A percentile compares a stretch with the other conserved stretches of the same genome.
These are phyloP conservation scores for Steromphala cineraria DNA, from an alignment of 2,888 invertebrate species.

Conservation along the genomic window DNA sequence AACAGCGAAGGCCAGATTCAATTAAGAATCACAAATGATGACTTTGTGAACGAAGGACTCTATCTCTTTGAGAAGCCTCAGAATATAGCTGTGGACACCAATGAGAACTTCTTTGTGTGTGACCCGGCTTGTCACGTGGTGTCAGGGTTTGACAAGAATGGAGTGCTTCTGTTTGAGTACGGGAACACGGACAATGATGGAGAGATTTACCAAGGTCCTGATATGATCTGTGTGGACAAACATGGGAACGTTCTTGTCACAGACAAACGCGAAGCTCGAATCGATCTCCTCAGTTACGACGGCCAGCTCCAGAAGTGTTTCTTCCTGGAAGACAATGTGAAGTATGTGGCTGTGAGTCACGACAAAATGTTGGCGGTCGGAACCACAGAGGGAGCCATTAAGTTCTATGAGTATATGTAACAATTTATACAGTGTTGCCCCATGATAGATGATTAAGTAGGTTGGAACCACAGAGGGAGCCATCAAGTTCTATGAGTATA, in stretches of 20 bases:
- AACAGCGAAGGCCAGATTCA: constrained; percentile 52
- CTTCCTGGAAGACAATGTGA: constrained; percentile 55
- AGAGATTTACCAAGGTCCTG: constrained; percentile 64
- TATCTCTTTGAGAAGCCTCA: constrained; percentile 64
- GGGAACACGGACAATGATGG: constrained; percentile 59
- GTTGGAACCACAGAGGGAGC: no score
- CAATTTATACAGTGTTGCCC: background rate
- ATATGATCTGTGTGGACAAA: constrained; percentile 58
- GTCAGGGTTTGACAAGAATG: constrained; percentile 52
- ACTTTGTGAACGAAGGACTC: constrained; percentile 49
- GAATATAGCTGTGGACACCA: constrained; percentile 49
- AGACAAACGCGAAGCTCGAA: constrained; percentile 60
- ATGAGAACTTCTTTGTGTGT: constrained; percentile 57
- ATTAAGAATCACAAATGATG: constrained; percentile 62
- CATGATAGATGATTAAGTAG: background rate
- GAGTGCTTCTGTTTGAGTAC: constrained; percentile 62
- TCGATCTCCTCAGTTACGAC: constrained; percentile 58
- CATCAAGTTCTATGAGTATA: no score
- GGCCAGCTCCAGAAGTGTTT: constrained; percentile 60
- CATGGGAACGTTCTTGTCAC: constrained; percentile 59
- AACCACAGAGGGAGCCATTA: constrained; percentile 57
- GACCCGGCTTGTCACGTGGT: constrained; percentile 63
- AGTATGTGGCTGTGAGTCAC: constrained; percentile 58
- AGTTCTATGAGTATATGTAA: constrained; percentile 59
- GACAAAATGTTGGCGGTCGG: constrained; percentile 59